Percentiles rank a stretch among this genome's conserved stretches.
These are phyloP conservation scores for Eulithis testata DNA, from an alignment of 2,888 invertebrate species.

Conservation along the genomic window DNA sequence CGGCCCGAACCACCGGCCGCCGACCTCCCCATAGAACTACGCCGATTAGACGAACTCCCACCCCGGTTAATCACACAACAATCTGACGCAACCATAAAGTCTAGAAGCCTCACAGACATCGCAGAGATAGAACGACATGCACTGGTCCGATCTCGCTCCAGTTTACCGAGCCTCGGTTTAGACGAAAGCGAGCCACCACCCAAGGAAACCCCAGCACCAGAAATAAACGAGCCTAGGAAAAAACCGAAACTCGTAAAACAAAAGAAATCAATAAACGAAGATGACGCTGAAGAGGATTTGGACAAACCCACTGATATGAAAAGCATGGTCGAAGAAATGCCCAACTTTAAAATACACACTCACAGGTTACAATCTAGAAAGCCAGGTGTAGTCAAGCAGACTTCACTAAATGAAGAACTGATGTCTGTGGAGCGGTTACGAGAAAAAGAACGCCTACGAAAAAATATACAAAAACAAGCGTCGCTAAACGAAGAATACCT, in stretches of 20 bases:
- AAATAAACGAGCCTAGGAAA: constrained; percentile 83
- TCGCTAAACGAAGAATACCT: constrained; percentile 95
- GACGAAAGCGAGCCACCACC: constrained; percentile 65
- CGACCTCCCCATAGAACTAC: constrained; percentile 94
- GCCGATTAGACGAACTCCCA: constrained; percentile 88
- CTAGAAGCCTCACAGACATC: constrained; percentile 93
- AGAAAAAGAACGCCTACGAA: constrained; percentile 92
- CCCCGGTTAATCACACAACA: constrained; percentile 75
- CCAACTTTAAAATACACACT: constrained; percentile 86
- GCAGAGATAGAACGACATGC: constrained; percentile 89
- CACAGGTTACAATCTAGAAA: constrained; percentile 76
- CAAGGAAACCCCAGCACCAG: constrained; percentile 57
- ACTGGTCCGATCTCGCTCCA: constrained; percentile 90
- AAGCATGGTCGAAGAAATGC: constrained; percentile 86
- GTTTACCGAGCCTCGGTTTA: constrained; percentile 87
- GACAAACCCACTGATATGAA: constrained; percentile 89
- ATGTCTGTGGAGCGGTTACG: constrained; percentile 94
- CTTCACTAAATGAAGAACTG: constrained; percentile 94
- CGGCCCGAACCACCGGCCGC: constrained; percentile 90
- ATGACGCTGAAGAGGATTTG: constrained; percentile 86
- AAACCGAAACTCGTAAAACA: constrained; percentile 92
- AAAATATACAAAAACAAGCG: constrained; percentile 95
- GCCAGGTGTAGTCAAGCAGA: constrained; percentile 90
- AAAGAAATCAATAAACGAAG: constrained; percentile 93
- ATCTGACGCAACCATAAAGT: constrained; percentile 88